Evolutionary conservation across 2,888 invertebrate genomes (phyloP), one percentile per base, ranked within the genome.

Genomic region (Synanthedon andrenaeformis): DNA sequence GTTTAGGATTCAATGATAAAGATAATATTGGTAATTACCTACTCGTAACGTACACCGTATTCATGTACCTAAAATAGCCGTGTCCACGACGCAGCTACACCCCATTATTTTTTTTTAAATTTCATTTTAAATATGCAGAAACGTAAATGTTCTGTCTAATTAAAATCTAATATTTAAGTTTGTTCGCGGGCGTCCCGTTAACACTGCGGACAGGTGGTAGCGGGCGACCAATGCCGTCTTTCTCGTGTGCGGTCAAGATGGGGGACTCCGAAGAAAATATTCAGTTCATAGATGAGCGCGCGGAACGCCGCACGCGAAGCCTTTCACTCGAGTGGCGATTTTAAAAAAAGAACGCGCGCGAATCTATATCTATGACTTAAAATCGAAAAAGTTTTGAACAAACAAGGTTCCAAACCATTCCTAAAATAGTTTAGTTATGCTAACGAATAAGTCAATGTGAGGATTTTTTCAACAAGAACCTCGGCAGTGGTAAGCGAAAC

Each of bases 221-320:
- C 28, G n/a, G 19, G 23, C 19, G 45, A 14, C 45, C 14, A 23
- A 8, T 52, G 45, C 53, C 54, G 53, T 55, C 58, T 57, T 62
- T 54, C 57, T 59, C 60, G 60, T 53, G 23, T 28, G 28, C 53
- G 41, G 49, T 59, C 57, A 58, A 57, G 58, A 61, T 61, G 61
- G 61, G 61, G 61, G 60, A 14, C 49, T 48, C 42, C 67, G 60
- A 65, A 70, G 69, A 74, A 74, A 73, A 70, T 63, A 74, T 66
- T 78, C 79, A 83, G 83, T 82, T 63, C 70, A 70, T 72, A 79
- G 72, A 74, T 58, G 68, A 71, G 64, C 74, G 77, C 74, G 74
- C 69, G 59, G 63, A 58, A 58, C 62, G 66, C 61, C 64, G 73
- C 70, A 72, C 79, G 76, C 64, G 48, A 57, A 55, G 58, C 60